phyloP scores from a whole-genome alignment of 2,113 vertebrate genomes.

The Andinoacara biseriatus region DNA sequence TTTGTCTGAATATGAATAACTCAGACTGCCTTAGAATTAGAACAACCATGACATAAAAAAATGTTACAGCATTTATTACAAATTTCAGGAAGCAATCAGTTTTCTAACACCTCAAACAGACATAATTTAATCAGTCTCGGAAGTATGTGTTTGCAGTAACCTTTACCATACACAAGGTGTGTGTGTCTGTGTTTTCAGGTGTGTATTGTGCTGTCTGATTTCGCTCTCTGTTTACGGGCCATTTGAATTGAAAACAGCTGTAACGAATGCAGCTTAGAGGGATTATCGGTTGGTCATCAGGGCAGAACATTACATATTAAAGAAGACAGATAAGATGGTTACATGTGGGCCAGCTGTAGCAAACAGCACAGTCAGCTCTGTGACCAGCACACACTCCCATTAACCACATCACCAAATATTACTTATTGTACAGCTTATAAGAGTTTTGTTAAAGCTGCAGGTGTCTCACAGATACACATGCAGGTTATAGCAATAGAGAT shows the following conservation, averaged over 20 bases:
- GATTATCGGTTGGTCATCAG: slow-evolving; percentile 35
- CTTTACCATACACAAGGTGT: neutral
- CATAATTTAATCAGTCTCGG: neutral
- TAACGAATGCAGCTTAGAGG: neutral
- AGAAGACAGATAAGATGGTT: slow-evolving; percentile 2
- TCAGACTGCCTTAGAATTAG: neutral
- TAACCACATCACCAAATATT: neutral
- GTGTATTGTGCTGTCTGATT: slow-evolving; percentile 2
- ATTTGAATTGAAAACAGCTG: slow-evolving; percentile 16
- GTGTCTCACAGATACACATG: neutral
- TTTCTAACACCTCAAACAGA: neutral
- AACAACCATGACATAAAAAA: neutral
- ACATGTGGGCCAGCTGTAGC: neutral
- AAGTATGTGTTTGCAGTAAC: neutral
- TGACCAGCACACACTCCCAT: neutral
- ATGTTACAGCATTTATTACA: neutral
- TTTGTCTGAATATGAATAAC: slow-evolving; percentile 34
- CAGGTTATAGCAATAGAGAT: neutral
- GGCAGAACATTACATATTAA: neutral
- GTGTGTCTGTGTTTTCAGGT: neutral
- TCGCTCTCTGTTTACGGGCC: slow-evolving; percentile 12
- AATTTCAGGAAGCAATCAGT: neutral
- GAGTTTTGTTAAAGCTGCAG: neutral
- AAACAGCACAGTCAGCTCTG: neutral
- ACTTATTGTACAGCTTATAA: neutral